Percentiles rank a stretch among this genome's conserved stretches.
These are phyloP conservation scores for Tragelaphus imberbis DNA, from an alignment of 2,113 vertebrate species.

Conservation along the genomic window DNA sequence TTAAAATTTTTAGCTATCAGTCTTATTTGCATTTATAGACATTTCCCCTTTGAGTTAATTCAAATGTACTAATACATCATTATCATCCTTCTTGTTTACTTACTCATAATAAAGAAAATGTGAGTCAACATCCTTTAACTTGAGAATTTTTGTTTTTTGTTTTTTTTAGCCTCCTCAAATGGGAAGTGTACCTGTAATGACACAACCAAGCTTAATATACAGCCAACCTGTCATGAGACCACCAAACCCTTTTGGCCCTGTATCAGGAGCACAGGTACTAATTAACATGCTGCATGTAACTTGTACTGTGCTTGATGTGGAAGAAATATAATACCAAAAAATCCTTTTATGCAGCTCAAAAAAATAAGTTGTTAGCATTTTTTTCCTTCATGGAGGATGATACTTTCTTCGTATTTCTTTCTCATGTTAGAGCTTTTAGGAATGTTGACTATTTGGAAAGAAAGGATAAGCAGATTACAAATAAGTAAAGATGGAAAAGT, in stretches of 20 bases:
- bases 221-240: slow-evolving; percentile 94
- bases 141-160: slow-evolving; percentile 42
- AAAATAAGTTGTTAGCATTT: not conserved
- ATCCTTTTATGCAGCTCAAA: not conserved
- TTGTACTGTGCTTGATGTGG: not conserved
- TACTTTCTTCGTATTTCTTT: slow-evolving; percentile 21
- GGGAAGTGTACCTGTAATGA: slow-evolving; percentile 93
- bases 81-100: not conserved
- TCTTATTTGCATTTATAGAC: not conserved
- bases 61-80: not conserved
- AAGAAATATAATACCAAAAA: not conserved
- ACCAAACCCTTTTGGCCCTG: slow-evolving; percentile 92
- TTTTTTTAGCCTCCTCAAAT: slow-evolving; percentile 87
- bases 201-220: slow-evolving; percentile 95
- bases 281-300: slow-evolving; percentile 4
- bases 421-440: not conserved
- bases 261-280: slow-evolving; percentile 92
- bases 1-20: not conserved
- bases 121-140: slow-evolving; percentile 38
- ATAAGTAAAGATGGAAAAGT: slow-evolving; percentile 25
- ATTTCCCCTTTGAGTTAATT: slow-evolving; percentile 1
- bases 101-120: not conserved
- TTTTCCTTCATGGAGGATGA: not conserved
- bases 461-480: not conserved
- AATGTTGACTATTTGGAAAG: slow-evolving; percentile 19